Conservation (phyloP, 2,113 vertebrate genomes). For the Cephalophus harveyi region DNA sequence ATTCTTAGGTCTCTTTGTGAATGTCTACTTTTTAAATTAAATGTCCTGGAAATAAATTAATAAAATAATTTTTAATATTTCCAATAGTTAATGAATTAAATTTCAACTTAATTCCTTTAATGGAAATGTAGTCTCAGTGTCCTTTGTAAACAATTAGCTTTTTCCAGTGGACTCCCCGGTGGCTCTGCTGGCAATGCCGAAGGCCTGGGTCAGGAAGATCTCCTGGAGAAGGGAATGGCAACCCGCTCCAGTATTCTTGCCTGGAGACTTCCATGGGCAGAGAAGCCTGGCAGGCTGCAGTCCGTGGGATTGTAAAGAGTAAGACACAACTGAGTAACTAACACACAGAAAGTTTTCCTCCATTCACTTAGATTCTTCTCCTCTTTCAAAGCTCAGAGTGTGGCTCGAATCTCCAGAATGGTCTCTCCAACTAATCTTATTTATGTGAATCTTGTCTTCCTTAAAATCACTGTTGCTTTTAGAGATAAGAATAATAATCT, state of each 20-base stretch:
- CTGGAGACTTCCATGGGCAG: neutral
- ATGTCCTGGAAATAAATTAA: neutral
- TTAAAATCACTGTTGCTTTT: neutral
- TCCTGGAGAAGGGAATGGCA: neutral
- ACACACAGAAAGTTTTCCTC: neutral
- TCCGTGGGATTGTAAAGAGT: neutral
- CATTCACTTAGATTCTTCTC: neutral
- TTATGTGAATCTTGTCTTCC: neutral
- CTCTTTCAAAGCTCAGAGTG: neutral
- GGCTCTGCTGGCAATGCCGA: neutral
- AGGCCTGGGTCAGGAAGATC: neutral
- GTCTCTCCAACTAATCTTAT: neutral
- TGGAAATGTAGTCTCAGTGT: neutral
- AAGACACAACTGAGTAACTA: neutral
- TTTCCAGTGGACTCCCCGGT: neutral
- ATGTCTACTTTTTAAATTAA: neutral
- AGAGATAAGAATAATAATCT: slow-evolving; percentile 5
- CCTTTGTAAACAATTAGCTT: neutral
- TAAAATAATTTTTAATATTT: neutral
- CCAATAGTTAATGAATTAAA: neutral
- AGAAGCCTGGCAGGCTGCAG: neutral
- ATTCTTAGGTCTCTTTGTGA: neutral
- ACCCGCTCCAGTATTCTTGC: neutral
- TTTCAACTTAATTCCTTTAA: neutral
- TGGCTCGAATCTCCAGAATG: neutral